phyloP scores from a whole-genome alignment of 2,888 invertebrate genomes.

The Hydraecia micacea region DNA sequence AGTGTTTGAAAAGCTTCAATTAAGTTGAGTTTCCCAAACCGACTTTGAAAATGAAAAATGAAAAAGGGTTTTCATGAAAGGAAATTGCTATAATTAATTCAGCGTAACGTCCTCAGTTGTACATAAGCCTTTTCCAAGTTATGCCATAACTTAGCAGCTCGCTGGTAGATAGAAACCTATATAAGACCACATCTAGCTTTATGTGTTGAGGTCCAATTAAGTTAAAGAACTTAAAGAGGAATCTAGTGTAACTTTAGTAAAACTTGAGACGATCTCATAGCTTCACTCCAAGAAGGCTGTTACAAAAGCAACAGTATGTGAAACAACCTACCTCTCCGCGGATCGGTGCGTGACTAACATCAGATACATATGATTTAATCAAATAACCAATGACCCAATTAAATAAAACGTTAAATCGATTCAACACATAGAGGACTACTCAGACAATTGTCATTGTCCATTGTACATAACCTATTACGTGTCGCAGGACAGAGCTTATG shows the following conservation, averaged over 20 bases:
- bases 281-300: background rate
- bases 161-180: no score
- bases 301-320: background rate
- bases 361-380: conserved; percentile 38
- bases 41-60: background rate
- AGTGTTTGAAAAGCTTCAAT: background rate
- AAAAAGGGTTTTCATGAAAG: background rate
- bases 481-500: conserved; percentile 57
- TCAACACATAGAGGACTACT: conserved; percentile 63
- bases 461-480: conserved; percentile 72
- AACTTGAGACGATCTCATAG: background rate
- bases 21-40: background rate
- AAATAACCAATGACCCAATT: conserved; percentile 67
- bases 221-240: background rate
- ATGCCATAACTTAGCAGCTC: background rate
- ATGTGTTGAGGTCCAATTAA: background rate
- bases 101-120: no score
- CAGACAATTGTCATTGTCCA: conserved; percentile 78
- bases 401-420: conserved; percentile 64
- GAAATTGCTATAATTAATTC: background rate
- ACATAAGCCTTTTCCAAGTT: background rate
- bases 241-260: background rate
- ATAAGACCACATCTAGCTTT: background rate
- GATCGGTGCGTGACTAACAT: background rate
- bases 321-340: background rate